Evolutionary conservation across 2,888 invertebrate species (phyloP).

Genomic region (Aspidapion aeneum): DNA sequence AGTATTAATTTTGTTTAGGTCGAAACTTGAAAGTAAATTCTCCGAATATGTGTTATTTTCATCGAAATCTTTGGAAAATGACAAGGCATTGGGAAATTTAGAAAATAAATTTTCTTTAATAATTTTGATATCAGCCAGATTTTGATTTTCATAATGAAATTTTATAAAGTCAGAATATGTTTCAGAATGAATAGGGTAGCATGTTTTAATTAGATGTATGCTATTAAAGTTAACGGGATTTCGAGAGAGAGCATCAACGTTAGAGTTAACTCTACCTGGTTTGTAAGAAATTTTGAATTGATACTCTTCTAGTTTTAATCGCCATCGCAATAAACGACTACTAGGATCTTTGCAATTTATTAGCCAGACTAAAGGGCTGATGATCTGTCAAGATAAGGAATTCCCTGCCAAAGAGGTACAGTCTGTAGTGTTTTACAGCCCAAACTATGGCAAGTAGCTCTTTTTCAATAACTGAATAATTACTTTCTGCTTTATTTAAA

Average conservation of each 20-base stretch:
- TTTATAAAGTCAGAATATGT: background rate
- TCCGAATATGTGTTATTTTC: background rate
- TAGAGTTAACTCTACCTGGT: background rate
- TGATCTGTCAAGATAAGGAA: constrained; percentile 36
- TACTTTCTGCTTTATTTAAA: constrained; percentile 25
- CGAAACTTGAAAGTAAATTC: background rate
- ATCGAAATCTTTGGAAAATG: background rate
- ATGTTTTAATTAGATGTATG: too few relatives aligned
- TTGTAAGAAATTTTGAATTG: constrained; percentile 18
- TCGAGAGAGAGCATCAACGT: too few relatives aligned
- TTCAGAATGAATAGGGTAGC: background rate
- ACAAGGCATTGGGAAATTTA: background rate
- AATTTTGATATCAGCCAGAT: background rate
- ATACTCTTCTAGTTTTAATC: constrained; percentile 30
- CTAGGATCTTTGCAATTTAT: constrained; percentile 34
- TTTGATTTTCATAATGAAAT: constrained; percentile 3
- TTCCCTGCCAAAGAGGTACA: constrained; percentile 33
- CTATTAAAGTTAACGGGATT: too few relatives aligned
- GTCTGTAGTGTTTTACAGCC: constrained; percentile 23
- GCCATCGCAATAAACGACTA: constrained; percentile 32
- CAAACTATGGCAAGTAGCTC: background rate
- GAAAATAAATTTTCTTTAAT: constrained; percentile 3
- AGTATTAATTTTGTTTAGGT: background rate
- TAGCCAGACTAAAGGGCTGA: constrained; percentile 29
- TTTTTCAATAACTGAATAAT: constrained; percentile 33